phyloP scores from a whole-genome alignment of 2,888 invertebrate species.

The Galerucella pusilla region DNA sequence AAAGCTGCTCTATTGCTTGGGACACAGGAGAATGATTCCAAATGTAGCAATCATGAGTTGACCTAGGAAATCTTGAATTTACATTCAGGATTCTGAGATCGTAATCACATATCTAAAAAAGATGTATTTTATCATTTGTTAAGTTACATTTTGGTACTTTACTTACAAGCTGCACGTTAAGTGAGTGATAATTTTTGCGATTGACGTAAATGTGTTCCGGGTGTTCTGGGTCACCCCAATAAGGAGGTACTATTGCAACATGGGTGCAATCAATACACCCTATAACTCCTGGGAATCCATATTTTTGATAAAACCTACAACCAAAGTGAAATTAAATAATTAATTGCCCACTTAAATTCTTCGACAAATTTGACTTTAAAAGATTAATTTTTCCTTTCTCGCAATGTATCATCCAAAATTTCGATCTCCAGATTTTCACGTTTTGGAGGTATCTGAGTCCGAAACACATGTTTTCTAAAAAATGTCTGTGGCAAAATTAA shows the following conservation, averaged over 20 bases:
- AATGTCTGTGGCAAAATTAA: too few species aligned
- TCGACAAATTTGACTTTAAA: too few species aligned
- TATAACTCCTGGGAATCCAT: conserved; percentile 9
- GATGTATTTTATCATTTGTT: background rate
- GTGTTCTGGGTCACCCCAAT: conserved; percentile 8
- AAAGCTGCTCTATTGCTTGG: conserved; percentile 16
- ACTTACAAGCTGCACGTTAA: conserved; percentile 9
- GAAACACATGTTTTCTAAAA: too few species aligned
- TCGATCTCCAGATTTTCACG: too few species aligned
- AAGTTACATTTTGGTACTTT: background rate
- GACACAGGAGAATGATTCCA: conserved; percentile 3
- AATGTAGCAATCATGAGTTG: conserved; percentile 8
- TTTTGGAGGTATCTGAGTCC: too few species aligned
- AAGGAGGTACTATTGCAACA: conserved; percentile 9
- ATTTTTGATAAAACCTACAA: background rate
- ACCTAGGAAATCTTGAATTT: conserved; percentile 15
- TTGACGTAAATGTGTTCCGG: conserved; percentile 7
- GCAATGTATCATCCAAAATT: too few species aligned
- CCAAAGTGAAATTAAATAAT: background rate
- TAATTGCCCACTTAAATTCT: background rate
- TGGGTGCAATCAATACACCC: conserved; percentile 7
- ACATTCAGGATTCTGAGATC: conserved; percentile 1
- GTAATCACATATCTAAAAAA: conserved; percentile 4
- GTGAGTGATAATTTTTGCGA: conserved; percentile 5
- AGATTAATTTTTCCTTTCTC: too few species aligned